Evolutionary conservation across 1,140 invertebrate genomes (phyloP), one percentile per base, ranked within the genome.

Genomic region (Lepidostoma basale): DNA sequence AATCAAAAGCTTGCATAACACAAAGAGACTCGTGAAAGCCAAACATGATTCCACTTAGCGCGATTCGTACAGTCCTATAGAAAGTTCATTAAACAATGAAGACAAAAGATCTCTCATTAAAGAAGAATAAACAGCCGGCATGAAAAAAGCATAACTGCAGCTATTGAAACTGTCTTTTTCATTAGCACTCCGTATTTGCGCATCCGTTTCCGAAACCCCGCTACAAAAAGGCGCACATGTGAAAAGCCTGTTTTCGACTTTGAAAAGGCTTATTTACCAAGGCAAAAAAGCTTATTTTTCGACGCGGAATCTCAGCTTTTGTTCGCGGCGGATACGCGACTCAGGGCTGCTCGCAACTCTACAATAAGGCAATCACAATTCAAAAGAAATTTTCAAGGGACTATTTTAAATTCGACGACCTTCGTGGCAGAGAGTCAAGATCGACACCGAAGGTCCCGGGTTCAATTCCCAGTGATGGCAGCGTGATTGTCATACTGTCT

Each of bases 151-250:
- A 56, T 22, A n/a, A 33, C 52, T 14, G 28, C 52, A 20, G 14
- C 52, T 22, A 56, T 56, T 56, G n/a, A 56, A 56, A 56, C 52
- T 18, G 52, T 33, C 52, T 56, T 56, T 56, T 56, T 56, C 52
- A 56, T 56, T 56, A 56, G 52, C 30, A 56, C 52, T 56, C 36
- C 22, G 28, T 14, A n/a, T 36, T 56, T 22, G 52, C 52, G 52
- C 52, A 56, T 56, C 52, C 52, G 52, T 33, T 56, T 36, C 28
- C 26, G 23, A 49, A 56, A 56, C 28, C 52, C 36, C 16, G 14
- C 16, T 18, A 2, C 6, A 36, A 56, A 18, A 56, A 56, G 52
- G 28, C 52, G 10, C 18, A 20, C 30, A n/a, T 36, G 26, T 56
- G 28, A 33, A 56, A 56, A 56, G 52, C 52, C 52, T 56, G 23